Base-by-base conservation (phyloP, 2,113 vertebrate species). In the Myrmophylax atrothorax region DNA sequence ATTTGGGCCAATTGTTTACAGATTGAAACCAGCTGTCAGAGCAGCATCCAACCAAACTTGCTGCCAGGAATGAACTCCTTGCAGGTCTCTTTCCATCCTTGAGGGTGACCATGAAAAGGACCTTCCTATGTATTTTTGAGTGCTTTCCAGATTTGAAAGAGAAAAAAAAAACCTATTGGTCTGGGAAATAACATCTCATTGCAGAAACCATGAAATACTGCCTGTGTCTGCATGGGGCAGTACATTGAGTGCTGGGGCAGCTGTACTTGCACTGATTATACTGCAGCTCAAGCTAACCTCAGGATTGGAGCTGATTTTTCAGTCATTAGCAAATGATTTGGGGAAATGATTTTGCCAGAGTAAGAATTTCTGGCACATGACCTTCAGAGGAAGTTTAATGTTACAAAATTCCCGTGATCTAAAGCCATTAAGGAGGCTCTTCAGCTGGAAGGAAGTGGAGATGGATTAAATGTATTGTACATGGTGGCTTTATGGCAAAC, bases 191-290 rank as follows among this genome's bases (percentile, higher is more conserved):
- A 33, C 12, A 37, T 24, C 13, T 40, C 22, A 10, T 4, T 49
- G 50, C 70, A 84, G 49, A 56, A 55, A 50, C 33, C 33, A 52
- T 1, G 14, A 63, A 10, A 2, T 18, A 47, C 35, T 49, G 84
- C 9, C 44, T 9, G 40, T 1, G 1, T 8, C 82, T 52, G 55
- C 50, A 44, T 8, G 0, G 0, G 26, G 73, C 31, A 16, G 31
- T 12, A 10, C 0, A 0, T 29, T 52, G 35, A 13, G 33, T 10
- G 24, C 59, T 18, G 4, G 80, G 25, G 64, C 56, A 55, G 29
- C 19, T 44, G 53, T 35, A 18, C 38, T 18, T 46, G 47, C 40
- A 10, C 44, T 10, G 62, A 9, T 22, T 9, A 7, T 10, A 12
- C 81, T 3, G 26, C 44, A 15, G 37, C 79, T 44, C 58, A 17